A percentile compares a stretch with the other conserved stretches of the same genome.
Conservation (phyloP, 2,888 invertebrate genomes). For the Meteorus cinctellus region DNA sequence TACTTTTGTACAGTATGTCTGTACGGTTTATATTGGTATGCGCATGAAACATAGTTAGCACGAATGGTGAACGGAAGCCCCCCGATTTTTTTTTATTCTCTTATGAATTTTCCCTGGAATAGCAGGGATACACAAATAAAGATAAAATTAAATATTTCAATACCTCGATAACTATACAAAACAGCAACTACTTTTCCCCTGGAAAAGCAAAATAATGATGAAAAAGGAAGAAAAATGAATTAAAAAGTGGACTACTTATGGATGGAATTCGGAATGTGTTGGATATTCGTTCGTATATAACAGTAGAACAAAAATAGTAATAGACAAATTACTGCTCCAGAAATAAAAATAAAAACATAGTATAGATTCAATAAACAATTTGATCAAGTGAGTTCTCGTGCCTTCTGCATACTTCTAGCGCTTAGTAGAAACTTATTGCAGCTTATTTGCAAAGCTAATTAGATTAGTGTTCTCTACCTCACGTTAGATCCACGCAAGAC, state of each 20-base stretch:
- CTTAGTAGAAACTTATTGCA: constrained; percentile 39
- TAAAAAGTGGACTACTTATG: not conserved
- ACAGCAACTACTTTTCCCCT: constrained; percentile 67
- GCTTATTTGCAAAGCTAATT: constrained; percentile 53
- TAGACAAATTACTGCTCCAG: constrained; percentile 48
- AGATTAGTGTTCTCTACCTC: constrained; percentile 68
- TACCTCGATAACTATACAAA: constrained; percentile 67
- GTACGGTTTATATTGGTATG: not conserved
- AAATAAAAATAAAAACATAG: constrained; percentile 43
- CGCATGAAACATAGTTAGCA: not conserved
- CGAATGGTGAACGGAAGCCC: constrained; percentile 3
- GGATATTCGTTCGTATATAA: not conserved
- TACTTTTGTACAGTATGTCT: not conserved
- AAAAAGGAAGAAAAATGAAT: constrained; percentile 40
- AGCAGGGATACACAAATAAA: constrained; percentile 55
- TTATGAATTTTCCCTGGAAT: constrained; percentile 35
- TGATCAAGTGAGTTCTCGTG: not conserved
- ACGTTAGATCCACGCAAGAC: constrained; percentile 70
- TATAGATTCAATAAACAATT: constrained; percentile 2
- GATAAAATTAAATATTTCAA: constrained; percentile 58
- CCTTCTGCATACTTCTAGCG: constrained; percentile 14
- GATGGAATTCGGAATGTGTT: not conserved
- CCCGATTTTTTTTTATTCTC: not conserved
- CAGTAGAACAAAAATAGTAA: constrained; percentile 21
- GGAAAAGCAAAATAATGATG: constrained; percentile 62